These are phyloP conservation scores for Phalacrocorax aristotelis DNA, from an alignment of 2,113 vertebrate species.

Conservation along the genomic window DNA sequence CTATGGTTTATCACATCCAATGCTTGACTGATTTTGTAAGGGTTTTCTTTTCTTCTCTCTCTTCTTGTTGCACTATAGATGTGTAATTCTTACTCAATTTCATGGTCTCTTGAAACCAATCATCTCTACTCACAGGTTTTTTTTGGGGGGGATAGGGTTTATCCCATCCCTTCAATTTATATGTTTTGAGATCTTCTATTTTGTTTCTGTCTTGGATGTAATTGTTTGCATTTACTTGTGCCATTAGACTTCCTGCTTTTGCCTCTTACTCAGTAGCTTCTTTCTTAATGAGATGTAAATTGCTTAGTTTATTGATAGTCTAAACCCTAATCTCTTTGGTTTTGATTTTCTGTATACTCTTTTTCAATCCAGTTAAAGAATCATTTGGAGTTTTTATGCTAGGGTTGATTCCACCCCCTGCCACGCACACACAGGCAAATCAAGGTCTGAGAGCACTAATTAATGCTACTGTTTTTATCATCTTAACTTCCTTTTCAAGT, in stretches of 20 bases:
- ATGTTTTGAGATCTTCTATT: not conserved
- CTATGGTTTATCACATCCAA: not conserved
- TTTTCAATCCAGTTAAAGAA: not conserved
- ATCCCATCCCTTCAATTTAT: not conserved
- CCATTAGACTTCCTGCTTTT: not conserved
- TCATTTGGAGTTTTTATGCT: not conserved
- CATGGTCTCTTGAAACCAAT: not conserved
- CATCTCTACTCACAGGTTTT: not conserved
- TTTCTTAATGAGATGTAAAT: not conserved
- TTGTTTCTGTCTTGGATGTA: not conserved
- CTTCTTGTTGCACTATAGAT: not conserved
- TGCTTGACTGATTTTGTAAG: not conserved
- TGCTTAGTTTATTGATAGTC: not conserved
- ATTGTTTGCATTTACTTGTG: not conserved
- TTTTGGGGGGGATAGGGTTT: rapidly evolving
- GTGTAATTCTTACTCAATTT: not conserved
- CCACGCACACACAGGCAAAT: not conserved
- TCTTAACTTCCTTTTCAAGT: not conserved
- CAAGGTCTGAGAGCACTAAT: not conserved
- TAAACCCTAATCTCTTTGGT: not conserved
- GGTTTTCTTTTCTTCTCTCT: not conserved
- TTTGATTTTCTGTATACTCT: not conserved
- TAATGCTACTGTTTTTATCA: not conserved
- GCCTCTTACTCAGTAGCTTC: not conserved
- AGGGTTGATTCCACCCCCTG: not conserved